Conservation (phyloP, 2,888 invertebrate genomes). For the Cryptus viduatorius region DNA sequence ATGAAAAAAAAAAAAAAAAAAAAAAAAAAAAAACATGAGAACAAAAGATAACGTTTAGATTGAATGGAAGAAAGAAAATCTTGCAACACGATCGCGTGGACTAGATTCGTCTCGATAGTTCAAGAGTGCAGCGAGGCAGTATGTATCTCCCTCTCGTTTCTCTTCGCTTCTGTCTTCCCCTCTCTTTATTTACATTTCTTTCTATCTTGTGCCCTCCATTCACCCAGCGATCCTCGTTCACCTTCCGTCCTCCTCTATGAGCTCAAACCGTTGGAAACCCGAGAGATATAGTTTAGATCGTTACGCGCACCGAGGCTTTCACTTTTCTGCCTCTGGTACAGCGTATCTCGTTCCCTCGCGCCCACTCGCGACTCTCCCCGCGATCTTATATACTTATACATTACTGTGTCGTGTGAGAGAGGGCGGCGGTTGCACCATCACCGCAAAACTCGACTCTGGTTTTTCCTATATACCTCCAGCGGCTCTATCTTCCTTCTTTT, state of each 20-base stretch:
- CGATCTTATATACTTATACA: slow-evolving; percentile 36
- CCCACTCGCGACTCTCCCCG: slow-evolving; percentile 50
- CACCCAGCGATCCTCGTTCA: slow-evolving; percentile 54
- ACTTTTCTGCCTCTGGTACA: slow-evolving; percentile 77
- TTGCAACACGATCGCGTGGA: slow-evolving; percentile 76
- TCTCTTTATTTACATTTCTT: slow-evolving; percentile 38
- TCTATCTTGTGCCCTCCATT: slow-evolving; percentile 38
- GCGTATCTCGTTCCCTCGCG: slow-evolving; percentile 47
- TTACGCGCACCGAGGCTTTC: slow-evolving; percentile 80
- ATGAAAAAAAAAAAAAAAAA: too few relatives aligned
- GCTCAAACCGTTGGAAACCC: slow-evolving; percentile 69
- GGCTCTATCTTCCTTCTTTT: slow-evolving; percentile 12
- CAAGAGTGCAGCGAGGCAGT: slow-evolving; percentile 74
- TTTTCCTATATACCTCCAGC: slow-evolving; percentile 30
- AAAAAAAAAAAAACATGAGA: background rate
- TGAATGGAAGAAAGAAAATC: slow-evolving; percentile 47
- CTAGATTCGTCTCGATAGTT: slow-evolving; percentile 78
- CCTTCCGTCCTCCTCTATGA: slow-evolving; percentile 41
- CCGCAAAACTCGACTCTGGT: slow-evolving; percentile 33
- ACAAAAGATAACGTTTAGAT: slow-evolving; percentile 17
- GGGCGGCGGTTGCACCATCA: slow-evolving; percentile 61
- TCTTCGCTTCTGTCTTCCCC: slow-evolving; percentile 15
- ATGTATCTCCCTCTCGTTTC: slow-evolving; percentile 43
- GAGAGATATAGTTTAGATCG: slow-evolving; percentile 80
- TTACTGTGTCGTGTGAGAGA: slow-evolving; percentile 34